These are phyloP conservation scores for Numenius phaeopus DNA, from an alignment of 2,797 vertebrate genomes.

Conservation along the genomic window DNA sequence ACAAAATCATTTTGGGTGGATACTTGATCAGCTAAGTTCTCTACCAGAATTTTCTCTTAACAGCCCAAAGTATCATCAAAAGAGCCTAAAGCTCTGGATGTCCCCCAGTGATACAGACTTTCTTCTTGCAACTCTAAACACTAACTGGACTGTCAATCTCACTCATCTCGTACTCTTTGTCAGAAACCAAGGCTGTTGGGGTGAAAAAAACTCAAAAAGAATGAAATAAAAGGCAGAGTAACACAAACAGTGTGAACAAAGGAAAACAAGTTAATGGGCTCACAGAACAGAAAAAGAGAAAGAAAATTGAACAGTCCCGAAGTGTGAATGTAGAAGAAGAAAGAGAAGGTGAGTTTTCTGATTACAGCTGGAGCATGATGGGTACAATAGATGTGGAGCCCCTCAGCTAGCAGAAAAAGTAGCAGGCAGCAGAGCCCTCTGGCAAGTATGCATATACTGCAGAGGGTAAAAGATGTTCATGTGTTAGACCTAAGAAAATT, in stretches of 20 bases:
- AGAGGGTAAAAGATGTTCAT: neutral
- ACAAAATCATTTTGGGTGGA: neutral
- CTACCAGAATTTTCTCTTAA: neutral
- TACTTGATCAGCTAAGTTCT: neutral
- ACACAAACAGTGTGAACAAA: neutral
- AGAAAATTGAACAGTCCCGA: neutral
- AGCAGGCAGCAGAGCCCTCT: neutral
- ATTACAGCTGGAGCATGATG: neutral
- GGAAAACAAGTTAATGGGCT: neutral
- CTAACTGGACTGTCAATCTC: neutral
- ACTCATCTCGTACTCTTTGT: neutral
- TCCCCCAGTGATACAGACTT: neutral
- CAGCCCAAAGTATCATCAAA: neutral
- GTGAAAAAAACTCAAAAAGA: neutral
- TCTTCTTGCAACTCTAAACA: neutral
- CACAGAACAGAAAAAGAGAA: neutral
- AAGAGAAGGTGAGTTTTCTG: neutral
- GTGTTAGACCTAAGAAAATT: neutral
- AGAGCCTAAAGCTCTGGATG: neutral
- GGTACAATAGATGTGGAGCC: neutral
- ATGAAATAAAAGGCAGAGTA: neutral
- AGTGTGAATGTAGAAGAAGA: neutral
- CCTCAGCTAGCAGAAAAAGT: neutral
- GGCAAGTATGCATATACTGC: neutral
- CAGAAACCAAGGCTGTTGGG: neutral